Conservation (phyloP, 2,113 vertebrate species). For the Cottus gobio region DNA sequence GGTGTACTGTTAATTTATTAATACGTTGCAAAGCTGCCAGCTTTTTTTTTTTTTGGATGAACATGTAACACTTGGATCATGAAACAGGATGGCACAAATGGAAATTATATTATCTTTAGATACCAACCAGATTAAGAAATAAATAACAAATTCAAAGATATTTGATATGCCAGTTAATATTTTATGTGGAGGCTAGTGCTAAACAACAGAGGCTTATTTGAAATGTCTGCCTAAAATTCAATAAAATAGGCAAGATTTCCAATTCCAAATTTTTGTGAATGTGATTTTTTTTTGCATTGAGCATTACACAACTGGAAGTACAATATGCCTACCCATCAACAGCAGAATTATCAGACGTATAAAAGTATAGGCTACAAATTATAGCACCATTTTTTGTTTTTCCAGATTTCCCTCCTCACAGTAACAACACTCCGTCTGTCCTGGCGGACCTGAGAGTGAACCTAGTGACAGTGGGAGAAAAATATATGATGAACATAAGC, state of each 20-base stretch:
- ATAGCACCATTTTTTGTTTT: conserved; percentile 2
- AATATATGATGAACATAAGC: conserved; percentile 78
- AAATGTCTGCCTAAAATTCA: not conserved
- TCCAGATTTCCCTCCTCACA: not conserved
- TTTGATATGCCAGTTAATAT: not conserved
- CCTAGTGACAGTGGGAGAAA: not conserved
- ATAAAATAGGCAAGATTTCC: not conserved
- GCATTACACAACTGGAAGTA: not conserved
- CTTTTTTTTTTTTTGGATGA: not conserved
- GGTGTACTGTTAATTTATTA: not conserved
- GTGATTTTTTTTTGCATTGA: not conserved
- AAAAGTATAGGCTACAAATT: not conserved
- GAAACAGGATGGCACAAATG: not conserved
- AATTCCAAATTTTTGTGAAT: not conserved
- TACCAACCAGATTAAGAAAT: not conserved
- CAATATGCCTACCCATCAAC: not conserved
- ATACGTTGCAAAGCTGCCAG: not conserved
- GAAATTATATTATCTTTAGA: not conserved
- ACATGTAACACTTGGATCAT: not conserved
- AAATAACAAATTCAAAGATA: not conserved
- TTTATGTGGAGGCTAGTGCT: not conserved
- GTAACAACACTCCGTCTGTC: conserved; percentile 56
- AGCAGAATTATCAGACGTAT: not conserved
- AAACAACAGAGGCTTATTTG: not conserved
- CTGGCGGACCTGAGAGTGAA: conserved; percentile 58